Evolutionary conservation across 2,888 invertebrate genomes (phyloP), one percentile per base, ranked within the genome.

Genomic region (Amiota communis): DNA sequence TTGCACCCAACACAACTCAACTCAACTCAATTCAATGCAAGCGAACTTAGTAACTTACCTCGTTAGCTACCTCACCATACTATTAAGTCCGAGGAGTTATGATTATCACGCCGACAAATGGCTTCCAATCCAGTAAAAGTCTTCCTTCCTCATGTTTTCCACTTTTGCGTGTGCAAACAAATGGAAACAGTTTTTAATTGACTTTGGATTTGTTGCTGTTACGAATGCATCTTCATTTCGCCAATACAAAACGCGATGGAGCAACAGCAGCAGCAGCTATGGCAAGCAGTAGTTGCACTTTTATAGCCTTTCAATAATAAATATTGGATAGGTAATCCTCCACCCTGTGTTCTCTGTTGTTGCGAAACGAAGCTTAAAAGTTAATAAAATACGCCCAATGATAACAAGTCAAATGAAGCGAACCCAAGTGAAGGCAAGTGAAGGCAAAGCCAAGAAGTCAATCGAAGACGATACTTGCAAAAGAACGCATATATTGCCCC

Each of bases 301-400:
- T 86, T 83, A 86, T 86, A 83, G 83, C 83, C 78, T 77, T 83
- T 86, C 83, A 68, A 68, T 68, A 68, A 68, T 68, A 68, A 68
- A 68, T 68, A 64, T 17, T 36, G 36, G 36, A 1, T 36, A 17
- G 13, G 17, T 59, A 64, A n/a, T 9, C 13, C 46, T 9, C 13
- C 46, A 11, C 36, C 10, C 64, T 36, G n/a, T 36, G 36, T 59
- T 59, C 15, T 15, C 36, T 17, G 59, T 17, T 59, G 59, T 51
- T 59, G 59, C 46, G 11, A 51, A 46, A 59, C 57, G 65, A 80
- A 81, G 83, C 83, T 88, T 87, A 88, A 87, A 87, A 87, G 88
- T 88, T 87, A 88, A 87, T 87, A 87, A 87, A 88, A 87, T 86
- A 87, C 87, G 88, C 88, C 87, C 87, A 88, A 86, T 86, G 86